Percentiles rank a stretch among this genome's conserved stretches.
phyloP scores from a whole-genome alignment of 2,888 invertebrate genomes.

The Acronicta aceris region DNA sequence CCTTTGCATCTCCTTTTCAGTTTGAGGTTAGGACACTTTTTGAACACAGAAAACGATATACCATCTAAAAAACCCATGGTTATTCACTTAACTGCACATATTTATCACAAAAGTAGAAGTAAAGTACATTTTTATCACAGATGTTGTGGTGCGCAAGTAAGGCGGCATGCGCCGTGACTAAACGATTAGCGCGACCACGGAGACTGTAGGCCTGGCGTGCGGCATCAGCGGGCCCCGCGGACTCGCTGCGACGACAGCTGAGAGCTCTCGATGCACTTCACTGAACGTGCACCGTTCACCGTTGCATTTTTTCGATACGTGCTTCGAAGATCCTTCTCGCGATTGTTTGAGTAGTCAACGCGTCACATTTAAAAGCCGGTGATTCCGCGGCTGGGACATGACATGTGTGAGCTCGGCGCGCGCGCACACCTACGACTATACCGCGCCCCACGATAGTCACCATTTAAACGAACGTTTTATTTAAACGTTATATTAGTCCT shows the following conservation, averaged over 20 bases:
- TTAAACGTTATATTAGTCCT: constrained; percentile 41
- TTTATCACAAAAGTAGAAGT: constrained; percentile 65
- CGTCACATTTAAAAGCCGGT: constrained; percentile 33
- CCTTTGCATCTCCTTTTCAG: constrained; percentile 68
- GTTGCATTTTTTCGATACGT: constrained; percentile 44
- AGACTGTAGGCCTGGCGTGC: constrained; percentile 50
- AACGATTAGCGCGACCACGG: constrained; percentile 69
- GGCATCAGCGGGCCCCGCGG: constrained; percentile 50
- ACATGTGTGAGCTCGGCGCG: constrained; percentile 49
- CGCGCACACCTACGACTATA: constrained; percentile 52
- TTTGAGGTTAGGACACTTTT: constrained; percentile 81
- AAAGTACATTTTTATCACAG: constrained; percentile 67
- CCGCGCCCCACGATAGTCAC: constrained; percentile 34
- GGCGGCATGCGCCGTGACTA: constrained; percentile 76
- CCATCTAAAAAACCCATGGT: constrained; percentile 78
- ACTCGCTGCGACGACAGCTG: constrained; percentile 48
- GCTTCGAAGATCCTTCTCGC: constrained; percentile 34
- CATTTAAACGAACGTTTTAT: constrained; percentile 50
- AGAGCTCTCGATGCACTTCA: constrained; percentile 64
- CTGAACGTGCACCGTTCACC: constrained; percentile 58
- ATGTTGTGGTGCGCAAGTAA: constrained; percentile 66
- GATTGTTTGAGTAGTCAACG: constrained; percentile 30
- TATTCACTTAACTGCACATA: constrained; percentile 67
- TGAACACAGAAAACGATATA: constrained; percentile 81
- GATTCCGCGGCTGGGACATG: constrained; percentile 32